Conservation (phyloP, 2,888 invertebrate genomes). For the Sinodicranocentrus sp. region DNA sequence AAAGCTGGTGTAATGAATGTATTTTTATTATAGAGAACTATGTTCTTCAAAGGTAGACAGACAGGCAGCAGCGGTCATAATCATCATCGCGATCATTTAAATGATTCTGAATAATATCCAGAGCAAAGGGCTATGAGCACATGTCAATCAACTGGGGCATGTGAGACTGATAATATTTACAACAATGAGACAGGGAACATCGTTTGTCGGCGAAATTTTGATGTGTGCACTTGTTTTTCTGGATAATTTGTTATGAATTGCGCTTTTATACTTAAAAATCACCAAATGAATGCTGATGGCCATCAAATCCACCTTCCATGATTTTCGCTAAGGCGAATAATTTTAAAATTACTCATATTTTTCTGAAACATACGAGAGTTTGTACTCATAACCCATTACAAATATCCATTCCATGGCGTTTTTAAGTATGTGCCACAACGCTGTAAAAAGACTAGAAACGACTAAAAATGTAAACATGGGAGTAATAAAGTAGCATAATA, state of each 20-base stretch:
- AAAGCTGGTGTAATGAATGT: no score
- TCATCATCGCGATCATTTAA: neutral
- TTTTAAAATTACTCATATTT: no score
- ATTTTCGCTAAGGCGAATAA: no score
- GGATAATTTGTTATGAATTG: no score
- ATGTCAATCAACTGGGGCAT: slow-evolving; percentile 44
- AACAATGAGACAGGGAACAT: slow-evolving; percentile 69
- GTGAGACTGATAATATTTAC: slow-evolving; percentile 28
- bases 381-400: no score
- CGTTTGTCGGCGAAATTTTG: slow-evolving; percentile 69
- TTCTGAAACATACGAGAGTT: no score
- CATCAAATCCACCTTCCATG: no score
- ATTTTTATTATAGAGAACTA: no score
- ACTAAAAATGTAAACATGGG: slow-evolving; percentile 40
- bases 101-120: slow-evolving; percentile 3
- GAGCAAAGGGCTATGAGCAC: slow-evolving; percentile 23
- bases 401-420: no score
- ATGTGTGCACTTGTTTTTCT: no score
- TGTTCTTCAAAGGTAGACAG: slow-evolving; percentile 1
- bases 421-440: slow-evolving; percentile 30
- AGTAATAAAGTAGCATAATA: slow-evolving; percentile 30
- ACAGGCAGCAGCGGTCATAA: neutral
- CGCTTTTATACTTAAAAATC: no score
- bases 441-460: slow-evolving; percentile 29
- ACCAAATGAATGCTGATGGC: no score